phyloP scores from a whole-genome alignment of 2,888 invertebrate genomes.

The Tholera decimalis region DNA sequence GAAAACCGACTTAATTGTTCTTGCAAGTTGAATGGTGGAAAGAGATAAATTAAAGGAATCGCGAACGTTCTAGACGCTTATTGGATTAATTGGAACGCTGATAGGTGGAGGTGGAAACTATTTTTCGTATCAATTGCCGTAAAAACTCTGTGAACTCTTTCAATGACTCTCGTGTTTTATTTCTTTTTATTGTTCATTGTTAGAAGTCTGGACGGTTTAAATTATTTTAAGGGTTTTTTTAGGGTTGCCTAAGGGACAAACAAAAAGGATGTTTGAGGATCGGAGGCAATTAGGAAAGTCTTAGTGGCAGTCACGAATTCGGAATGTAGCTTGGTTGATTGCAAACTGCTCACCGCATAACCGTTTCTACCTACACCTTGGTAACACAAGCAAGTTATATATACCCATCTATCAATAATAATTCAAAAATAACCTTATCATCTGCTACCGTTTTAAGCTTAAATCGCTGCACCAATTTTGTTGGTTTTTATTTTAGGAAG shows the following conservation, averaged over 20 bases:
- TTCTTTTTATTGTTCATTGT: not conserved
- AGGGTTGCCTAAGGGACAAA: not conserved
- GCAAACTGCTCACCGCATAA: not conserved
- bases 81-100: conserved; percentile 51
- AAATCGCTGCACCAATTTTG: too few relatives aligned
- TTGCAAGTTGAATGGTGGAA: conserved; percentile 10
- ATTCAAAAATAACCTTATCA: too few relatives aligned
- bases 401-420: too few relatives aligned
- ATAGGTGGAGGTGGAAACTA: conserved; percentile 49
- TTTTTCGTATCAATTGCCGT: conserved; percentile 27
- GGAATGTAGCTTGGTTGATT: not conserved
- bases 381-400: not conserved
- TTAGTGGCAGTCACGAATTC: not conserved
- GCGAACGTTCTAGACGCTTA: conserved; percentile 41
- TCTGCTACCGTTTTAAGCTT: too few relatives aligned
- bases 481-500: too few relatives aligned
- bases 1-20: conserved; percentile 36
- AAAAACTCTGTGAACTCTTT: conserved; percentile 5
- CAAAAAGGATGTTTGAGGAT: not conserved
- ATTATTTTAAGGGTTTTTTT: not conserved
- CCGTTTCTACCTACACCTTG: not conserved
- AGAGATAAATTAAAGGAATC: conserved; percentile 47
- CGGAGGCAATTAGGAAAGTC: not conserved
- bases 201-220: not conserved
- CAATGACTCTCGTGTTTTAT: not conserved